These are phyloP conservation scores for Tinea pellionella DNA, from an alignment of 2,888 invertebrate species.

Conservation along the genomic window DNA sequence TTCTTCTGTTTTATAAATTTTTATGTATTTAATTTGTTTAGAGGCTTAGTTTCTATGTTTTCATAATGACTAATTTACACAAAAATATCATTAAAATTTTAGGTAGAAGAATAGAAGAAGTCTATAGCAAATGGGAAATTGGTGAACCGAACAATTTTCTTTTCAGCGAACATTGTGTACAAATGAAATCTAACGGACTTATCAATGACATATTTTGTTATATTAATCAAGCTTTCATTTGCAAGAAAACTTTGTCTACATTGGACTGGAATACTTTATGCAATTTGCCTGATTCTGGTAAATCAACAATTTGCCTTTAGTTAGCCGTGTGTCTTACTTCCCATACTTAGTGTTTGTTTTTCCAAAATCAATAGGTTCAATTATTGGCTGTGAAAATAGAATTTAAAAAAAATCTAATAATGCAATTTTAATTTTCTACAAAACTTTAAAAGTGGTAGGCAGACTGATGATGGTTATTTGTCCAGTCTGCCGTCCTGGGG, in stretches of 20 bases:
- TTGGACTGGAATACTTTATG: slow-evolving; percentile 43
- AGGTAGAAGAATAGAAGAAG: slow-evolving; percentile 34
- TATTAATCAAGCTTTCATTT: slow-evolving; percentile 37
- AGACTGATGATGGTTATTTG: too few species aligned
- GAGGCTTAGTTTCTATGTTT: too few species aligned
- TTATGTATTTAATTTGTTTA: not conserved
- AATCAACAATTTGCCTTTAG: too few species aligned
- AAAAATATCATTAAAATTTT: slow-evolving; percentile 6
- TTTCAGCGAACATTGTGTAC: slow-evolving; percentile 34
- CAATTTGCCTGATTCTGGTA: slow-evolving; percentile 37
- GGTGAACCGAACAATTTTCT: slow-evolving; percentile 39
- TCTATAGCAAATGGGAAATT: slow-evolving; percentile 37
- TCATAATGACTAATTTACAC: too few species aligned
- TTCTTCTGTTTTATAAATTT: not conserved
- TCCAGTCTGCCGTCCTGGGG: too few species aligned
- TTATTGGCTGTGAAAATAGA: too few species aligned
- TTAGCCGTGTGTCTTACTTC: too few species aligned
- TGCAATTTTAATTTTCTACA: too few species aligned
- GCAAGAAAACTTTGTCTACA: slow-evolving; percentile 36
- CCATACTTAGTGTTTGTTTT: too few species aligned
- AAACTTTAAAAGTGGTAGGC: too few species aligned
- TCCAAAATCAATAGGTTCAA: too few species aligned
- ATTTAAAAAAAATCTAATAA: too few species aligned
- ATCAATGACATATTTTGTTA: slow-evolving; percentile 29
- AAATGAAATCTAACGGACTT: slow-evolving; percentile 21